A percentile compares a stretch with the other conserved stretches of the same genome.
phyloP scores from a whole-genome alignment of 2,113 vertebrate genomes.

The Oriolus oriolus region DNA sequence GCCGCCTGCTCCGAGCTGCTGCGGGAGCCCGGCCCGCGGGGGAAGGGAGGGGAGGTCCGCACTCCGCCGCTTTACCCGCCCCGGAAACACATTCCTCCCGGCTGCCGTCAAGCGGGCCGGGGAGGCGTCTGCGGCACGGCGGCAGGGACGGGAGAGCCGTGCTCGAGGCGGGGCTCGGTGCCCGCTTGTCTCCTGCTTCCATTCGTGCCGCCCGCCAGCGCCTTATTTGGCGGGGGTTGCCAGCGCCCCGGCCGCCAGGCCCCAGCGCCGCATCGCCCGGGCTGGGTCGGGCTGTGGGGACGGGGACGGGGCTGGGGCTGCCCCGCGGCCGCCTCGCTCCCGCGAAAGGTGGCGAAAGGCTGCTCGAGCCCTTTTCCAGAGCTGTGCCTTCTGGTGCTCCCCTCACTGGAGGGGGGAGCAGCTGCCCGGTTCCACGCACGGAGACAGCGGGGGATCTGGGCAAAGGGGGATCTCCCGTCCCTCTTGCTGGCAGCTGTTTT shows the following conservation, averaged over 20 bases:
- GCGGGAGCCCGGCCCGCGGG: not conserved
- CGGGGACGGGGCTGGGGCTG: not conserved
- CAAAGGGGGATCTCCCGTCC: accelerated
- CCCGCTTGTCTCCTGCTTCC: no score
- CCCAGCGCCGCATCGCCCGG: not conserved
- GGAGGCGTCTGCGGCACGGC: not conserved
- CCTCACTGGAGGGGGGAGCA: not conserved
- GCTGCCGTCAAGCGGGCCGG: conserved; percentile 39
- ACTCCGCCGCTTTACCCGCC: not conserved
- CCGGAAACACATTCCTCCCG: conserved; percentile 55
- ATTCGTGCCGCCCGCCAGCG: not conserved
- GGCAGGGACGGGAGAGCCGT: not conserved
- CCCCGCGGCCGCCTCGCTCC: not conserved
- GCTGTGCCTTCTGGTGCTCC: no score
- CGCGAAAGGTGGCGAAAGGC: no score
- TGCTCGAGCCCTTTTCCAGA: not conserved
- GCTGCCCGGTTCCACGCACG: not conserved
- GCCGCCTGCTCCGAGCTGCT: not conserved
- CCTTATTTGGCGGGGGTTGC: conserved; percentile 6
- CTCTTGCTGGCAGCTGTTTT: accelerated
- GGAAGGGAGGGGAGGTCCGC: not conserved
- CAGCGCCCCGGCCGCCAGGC: not conserved
- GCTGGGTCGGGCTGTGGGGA: not conserved
- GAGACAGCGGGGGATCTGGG: not conserved
- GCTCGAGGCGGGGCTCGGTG: not conserved